phyloP scores from a whole-genome alignment of 1,140 invertebrate species.

The Rhyzopertha dominica region DNA sequence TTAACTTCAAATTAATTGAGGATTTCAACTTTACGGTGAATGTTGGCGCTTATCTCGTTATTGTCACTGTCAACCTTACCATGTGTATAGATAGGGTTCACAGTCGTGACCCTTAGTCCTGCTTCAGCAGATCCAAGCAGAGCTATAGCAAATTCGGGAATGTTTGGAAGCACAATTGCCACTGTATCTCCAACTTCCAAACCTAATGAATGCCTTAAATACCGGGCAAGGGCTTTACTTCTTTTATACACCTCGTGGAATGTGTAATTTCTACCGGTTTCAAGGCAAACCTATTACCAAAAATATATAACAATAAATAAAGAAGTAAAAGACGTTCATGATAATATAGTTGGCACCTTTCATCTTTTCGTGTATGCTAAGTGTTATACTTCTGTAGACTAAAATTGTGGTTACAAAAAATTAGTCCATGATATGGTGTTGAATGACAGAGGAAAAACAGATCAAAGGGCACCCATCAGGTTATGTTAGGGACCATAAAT shows the following conservation, averaged over 20 bases:
- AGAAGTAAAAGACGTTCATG: too few species aligned
- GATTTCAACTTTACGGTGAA: background rate
- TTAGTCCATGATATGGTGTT: too few species aligned
- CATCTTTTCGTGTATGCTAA: too few species aligned
- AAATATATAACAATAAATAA: too few species aligned
- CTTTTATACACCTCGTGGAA: constrained; percentile 59
- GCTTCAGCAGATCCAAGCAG: constrained; percentile 61
- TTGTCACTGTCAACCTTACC: constrained; percentile 48
- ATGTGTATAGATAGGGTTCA: constrained; percentile 74
- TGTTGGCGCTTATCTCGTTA: background rate
- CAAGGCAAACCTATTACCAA: too few species aligned
- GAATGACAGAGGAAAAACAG: too few species aligned
- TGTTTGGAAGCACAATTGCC: constrained; percentile 62
- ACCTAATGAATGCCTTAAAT: constrained; percentile 28
- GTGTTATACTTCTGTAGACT: too few species aligned
- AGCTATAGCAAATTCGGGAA: constrained; percentile 65
- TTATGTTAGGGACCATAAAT: too few species aligned
- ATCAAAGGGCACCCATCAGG: too few species aligned
- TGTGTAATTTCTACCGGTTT: constrained; percentile 64
- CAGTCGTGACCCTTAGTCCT: constrained; percentile 65
- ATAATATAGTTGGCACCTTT: too few species aligned
- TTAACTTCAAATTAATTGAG: background rate
- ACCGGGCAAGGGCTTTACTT: constrained; percentile 61
- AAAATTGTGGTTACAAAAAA: too few species aligned
- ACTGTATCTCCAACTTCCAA: constrained; percentile 6